phyloP scores from a whole-genome alignment of 2,888 invertebrate species.

The Notodonta ziczac region DNA sequence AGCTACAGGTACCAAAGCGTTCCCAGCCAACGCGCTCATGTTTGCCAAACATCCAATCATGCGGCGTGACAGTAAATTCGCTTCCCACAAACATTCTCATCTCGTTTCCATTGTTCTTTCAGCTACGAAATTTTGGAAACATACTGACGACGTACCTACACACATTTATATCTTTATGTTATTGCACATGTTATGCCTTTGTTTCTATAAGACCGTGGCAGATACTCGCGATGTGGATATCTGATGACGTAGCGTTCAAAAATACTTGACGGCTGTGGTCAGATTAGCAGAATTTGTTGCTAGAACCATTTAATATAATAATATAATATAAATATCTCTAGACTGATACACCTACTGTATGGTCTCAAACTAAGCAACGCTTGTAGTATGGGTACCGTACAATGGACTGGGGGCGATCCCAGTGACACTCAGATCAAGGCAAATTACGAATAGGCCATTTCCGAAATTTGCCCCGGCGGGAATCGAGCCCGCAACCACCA shows the following conservation, averaged over 20 bases:
- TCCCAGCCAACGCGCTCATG: constrained; percentile 32
- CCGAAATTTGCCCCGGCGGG: too few relatives aligned
- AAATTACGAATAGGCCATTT: too few relatives aligned
- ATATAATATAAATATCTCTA: too few relatives aligned
- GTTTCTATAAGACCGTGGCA: constrained; percentile 6
- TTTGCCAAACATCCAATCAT: constrained; percentile 54
- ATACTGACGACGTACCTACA: constrained; percentile 13
- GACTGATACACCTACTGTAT: too few relatives aligned
- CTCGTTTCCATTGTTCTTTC: constrained; percentile 45
- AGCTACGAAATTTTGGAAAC: constrained; percentile 42
- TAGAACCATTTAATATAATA: too few relatives aligned
- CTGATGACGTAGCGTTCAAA: constrained; percentile 5
- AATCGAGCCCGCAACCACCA: too few relatives aligned
- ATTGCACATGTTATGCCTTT: constrained; percentile 6
- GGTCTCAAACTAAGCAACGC: too few relatives aligned
- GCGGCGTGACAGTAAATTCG: constrained; percentile 44
- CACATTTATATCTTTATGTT: background rate
- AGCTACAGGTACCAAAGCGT: constrained; percentile 26
- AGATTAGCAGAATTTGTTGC: background rate
- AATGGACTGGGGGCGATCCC: too few relatives aligned
- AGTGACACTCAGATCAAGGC: too few relatives aligned
- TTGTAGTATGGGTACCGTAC: too few relatives aligned
- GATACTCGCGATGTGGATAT: constrained; percentile 6
- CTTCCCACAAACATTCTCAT: constrained; percentile 46
- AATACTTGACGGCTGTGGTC: background rate